These are phyloP conservation scores for Burhinus bistriatus DNA, from an alignment of 2,113 vertebrate species.

Conservation along the genomic window DNA sequence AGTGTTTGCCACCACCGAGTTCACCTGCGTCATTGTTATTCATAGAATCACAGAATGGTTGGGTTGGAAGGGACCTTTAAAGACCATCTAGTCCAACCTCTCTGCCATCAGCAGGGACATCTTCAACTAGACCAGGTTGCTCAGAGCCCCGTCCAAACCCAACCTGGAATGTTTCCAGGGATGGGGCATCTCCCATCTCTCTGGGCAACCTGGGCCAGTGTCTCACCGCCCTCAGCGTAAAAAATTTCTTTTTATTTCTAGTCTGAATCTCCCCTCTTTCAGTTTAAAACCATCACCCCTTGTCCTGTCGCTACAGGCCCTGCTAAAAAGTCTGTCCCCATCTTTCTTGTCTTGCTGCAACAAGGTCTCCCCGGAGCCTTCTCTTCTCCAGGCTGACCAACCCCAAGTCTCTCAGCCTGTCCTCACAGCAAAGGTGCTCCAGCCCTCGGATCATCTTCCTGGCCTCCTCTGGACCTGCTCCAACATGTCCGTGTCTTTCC, in stretches of 20 bases:
- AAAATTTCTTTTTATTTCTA: rapidly evolving
- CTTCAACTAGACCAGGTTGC: rapidly evolving
- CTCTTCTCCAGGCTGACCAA: not conserved
- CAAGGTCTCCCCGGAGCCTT: not conserved
- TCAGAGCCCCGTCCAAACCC: not conserved
- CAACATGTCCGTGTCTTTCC: not conserved
- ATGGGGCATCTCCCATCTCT: not conserved
- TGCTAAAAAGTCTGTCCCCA: not conserved
- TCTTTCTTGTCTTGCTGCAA: rapidly evolving
- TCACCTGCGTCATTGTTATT: not conserved
- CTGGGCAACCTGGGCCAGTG: not conserved
- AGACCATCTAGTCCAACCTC: rapidly evolving
- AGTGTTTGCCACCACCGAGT: not conserved
- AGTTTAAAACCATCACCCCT: not conserved
- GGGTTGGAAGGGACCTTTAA: rapidly evolving
- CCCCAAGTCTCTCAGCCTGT: not conserved
- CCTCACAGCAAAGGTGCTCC: not conserved
- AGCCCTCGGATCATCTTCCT: rapidly evolving
- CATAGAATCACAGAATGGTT: not conserved
- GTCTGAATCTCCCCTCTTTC: not conserved
- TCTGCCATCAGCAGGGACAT: not conserved
- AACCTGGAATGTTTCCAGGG: not conserved
- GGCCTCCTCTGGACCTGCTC: not conserved
- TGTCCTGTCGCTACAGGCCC: rapidly evolving
- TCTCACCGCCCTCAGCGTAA: rapidly evolving